phyloP scores from a whole-genome alignment of 2,797 vertebrate species.

The Columba guinea region DNA sequence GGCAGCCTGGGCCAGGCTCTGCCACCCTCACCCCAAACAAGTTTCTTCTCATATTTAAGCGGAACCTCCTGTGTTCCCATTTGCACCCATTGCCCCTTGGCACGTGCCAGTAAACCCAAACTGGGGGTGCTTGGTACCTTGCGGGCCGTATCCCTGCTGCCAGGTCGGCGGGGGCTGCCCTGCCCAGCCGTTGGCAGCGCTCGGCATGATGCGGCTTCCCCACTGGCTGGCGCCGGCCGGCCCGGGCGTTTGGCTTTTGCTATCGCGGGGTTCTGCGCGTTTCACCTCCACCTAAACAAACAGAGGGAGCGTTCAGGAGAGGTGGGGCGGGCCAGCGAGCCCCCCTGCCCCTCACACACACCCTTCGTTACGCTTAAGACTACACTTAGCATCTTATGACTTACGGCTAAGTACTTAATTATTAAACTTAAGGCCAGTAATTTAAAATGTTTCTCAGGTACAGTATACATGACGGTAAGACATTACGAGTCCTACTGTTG shows the following conservation, averaged over 20 bases:
- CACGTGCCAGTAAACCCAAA: fast-evolving
- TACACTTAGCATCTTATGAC: slow-evolving; percentile 84
- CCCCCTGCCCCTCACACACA: slow-evolving; percentile 83
- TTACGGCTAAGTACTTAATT: slow-evolving; percentile 83
- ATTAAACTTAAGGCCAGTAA: slow-evolving; percentile 81
- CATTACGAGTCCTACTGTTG: slow-evolving; percentile 1
- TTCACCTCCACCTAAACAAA: slow-evolving; percentile 99
- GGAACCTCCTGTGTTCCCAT: no score
- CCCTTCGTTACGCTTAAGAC: slow-evolving; percentile 80
- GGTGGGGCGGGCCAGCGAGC: slow-evolving; percentile 23
- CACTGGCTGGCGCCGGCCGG: slow-evolving; percentile 93
- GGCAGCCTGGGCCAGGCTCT: no score
- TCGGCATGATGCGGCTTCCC: slow-evolving; percentile 93
- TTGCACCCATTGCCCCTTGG: no score
- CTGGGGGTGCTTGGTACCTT: slow-evolving; percentile 81
- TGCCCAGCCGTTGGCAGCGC: slow-evolving; percentile 97
- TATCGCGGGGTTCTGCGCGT: slow-evolving; percentile 96
- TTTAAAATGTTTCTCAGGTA: slow-evolving; percentile 96
- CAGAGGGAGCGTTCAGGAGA: slow-evolving; percentile 78
- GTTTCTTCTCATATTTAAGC: no score
- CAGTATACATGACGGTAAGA: slow-evolving; percentile 60
- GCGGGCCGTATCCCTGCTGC: slow-evolving; percentile 96
- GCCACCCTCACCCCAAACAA: no score
- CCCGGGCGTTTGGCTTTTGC: slow-evolving; percentile 90
- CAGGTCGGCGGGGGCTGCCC: slow-evolving; percentile 94